Percentiles rank a stretch among this genome's conserved stretches.
These are phyloP conservation scores for Rutpela maculata DNA, from an alignment of 2,888 invertebrate genomes.

Conservation along the genomic window DNA sequence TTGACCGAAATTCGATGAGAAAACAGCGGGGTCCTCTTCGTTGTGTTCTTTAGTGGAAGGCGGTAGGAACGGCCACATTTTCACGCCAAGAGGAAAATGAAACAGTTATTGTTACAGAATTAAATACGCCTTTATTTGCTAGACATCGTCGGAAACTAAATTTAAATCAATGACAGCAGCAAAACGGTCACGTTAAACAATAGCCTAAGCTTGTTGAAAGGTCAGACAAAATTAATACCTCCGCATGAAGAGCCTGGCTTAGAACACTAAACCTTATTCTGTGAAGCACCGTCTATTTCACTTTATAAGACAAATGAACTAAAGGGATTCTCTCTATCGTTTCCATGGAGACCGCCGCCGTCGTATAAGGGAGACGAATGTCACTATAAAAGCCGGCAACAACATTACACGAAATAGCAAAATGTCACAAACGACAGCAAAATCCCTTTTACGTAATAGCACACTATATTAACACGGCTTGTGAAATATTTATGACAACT, in stretches of 20 bases:
- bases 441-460: not conserved
- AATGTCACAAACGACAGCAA: not conserved
- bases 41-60: too few species aligned
- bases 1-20: too few species aligned
- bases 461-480: not conserved
- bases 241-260: not conserved
- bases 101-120: too few species aligned
- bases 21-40: too few species aligned
- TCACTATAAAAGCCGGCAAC: slow-evolving; percentile 5
- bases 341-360: slow-evolving; percentile 32
- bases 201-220: slow-evolving; percentile 13
- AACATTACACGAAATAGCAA: not conserved
- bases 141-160: too few species aligned
- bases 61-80: too few species aligned
- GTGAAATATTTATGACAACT: too few species aligned
- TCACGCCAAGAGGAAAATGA: too few species aligned
- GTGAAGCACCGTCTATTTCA: slow-evolving; percentile 8
- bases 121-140: too few species aligned
- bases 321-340: slow-evolving; percentile 16
- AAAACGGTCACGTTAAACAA: slow-evolving; percentile 6
- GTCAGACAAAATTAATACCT: slow-evolving; percentile 2
- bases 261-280: not conserved
- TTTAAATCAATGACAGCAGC: not conserved
- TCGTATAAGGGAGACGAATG: not conserved
- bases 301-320: slow-evolving; percentile 16